Conservation (phyloP, 2,113 vertebrate species). For the Cynoglossus semilaevis region DNA sequence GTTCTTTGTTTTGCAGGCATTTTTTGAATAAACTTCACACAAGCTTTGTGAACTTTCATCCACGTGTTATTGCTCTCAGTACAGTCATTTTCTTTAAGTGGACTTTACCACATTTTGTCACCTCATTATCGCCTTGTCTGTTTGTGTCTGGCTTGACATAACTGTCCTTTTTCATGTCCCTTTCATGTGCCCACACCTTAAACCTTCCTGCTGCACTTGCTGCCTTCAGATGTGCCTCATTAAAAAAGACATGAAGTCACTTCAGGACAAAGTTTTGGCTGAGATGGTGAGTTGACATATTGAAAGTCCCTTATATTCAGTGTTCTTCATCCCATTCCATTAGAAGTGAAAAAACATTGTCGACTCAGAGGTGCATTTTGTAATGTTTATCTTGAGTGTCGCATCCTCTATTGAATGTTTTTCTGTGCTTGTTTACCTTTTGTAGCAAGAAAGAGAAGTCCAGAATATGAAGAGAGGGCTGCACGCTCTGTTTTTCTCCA, state of each 20-base stretch:
- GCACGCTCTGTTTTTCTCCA: conserved; percentile 70
- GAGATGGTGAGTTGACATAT: conserved; percentile 72
- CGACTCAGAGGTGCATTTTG: not conserved
- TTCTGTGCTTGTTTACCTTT: conserved; percentile 28
- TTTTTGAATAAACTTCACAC: not conserved
- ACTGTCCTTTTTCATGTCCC: not conserved
- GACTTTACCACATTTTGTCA: conserved; percentile 15
- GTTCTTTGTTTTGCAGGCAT: no score
- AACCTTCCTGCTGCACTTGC: conserved; percentile 22
- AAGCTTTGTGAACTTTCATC: not conserved
- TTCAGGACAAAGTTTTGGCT: conserved; percentile 73
- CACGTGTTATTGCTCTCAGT: not conserved
- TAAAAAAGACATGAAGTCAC: conserved; percentile 74
- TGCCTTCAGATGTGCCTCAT: conserved; percentile 75
- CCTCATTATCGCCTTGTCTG: conserved; percentile 18
- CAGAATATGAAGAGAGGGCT: conserved; percentile 71
- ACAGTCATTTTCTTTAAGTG: conserved; percentile 8
- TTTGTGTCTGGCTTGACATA: not conserved
- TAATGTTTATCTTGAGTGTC: not conserved
- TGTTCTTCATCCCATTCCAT: not conserved
- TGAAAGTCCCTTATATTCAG: not conserved
- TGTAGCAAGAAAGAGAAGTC: conserved; percentile 74
- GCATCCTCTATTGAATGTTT: conserved; percentile 8
- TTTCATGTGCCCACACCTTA: conserved; percentile 1
- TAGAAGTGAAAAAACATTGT: not conserved